Conservation (phyloP, 35 echinoderm and acorn worm genomes). For the Ptychodera flava region DNA sequence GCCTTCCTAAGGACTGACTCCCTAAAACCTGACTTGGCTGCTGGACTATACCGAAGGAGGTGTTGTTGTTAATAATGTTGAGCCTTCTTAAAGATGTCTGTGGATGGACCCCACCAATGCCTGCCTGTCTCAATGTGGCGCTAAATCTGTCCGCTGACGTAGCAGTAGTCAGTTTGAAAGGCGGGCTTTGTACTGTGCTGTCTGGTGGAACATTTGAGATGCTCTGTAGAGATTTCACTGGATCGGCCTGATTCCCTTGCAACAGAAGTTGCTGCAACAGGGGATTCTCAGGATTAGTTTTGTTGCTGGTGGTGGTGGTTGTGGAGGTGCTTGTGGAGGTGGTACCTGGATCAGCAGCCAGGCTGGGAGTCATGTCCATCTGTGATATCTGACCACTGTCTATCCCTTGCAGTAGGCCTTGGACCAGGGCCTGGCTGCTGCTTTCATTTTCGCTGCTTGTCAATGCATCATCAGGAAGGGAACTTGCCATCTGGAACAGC, state of each 20-base stretch:
- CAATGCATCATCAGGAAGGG: background rate
- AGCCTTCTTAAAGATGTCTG: background rate
- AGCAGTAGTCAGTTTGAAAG: background rate
- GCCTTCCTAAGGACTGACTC: background rate
- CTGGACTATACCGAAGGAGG: background rate
- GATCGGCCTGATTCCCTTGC: background rate
- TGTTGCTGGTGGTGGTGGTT: background rate
- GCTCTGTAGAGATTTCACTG: background rate
- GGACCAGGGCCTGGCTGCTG: background rate
- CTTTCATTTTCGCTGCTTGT: background rate
- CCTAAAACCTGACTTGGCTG: background rate
- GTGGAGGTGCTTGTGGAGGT: background rate
- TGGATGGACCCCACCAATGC: background rate
- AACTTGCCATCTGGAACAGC: background rate
- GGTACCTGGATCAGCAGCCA: too few relatives aligned
- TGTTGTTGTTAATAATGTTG: too few relatives aligned
- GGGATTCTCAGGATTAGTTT: background rate
- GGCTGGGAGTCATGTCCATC: too few relatives aligned
- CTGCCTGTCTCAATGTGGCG: background rate
- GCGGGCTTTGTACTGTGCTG: background rate
- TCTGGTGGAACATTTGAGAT: background rate
- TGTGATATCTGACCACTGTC: background rate
- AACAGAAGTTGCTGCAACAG: background rate
- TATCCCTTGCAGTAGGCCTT: background rate
- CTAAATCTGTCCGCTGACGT: background rate